Percentiles rank a stretch among this genome's conserved stretches.
These are phyloP conservation scores for Hylaeus anthracinus DNA, from an alignment of 1,140 invertebrate genomes.

Conservation along the genomic window DNA sequence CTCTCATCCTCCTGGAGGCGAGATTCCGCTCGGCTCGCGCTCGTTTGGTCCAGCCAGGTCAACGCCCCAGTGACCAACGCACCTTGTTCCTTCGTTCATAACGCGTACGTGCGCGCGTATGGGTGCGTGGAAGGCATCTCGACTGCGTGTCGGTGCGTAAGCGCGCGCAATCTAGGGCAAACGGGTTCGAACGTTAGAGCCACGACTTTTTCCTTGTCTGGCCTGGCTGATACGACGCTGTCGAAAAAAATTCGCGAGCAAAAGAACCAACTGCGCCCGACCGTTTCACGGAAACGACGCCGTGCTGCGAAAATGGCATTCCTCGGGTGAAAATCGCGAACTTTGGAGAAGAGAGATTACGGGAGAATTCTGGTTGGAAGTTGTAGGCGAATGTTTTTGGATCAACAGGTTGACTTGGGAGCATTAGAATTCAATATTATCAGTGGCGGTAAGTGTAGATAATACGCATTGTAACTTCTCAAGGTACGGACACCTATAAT, in stretches of 20 bases:
- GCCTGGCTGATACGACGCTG: conserved; percentile 33
- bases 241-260: conserved; percentile 43
- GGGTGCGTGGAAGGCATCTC: neutral
- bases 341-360: no score
- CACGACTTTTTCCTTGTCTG: conserved; percentile 58
- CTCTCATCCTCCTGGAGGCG: conserved; percentile 47
- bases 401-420: no score
- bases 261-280: neutral
- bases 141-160: neutral
- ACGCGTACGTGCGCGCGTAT: conserved; percentile 18
- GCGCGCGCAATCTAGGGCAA: conserved; percentile 59
- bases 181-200: conserved; percentile 53
- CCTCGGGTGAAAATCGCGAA: neutral
- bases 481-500: no score
- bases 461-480: no score
- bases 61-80: conserved; percentile 77
- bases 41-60: conserved; percentile 74
- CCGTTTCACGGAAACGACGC: conserved; percentile 18
- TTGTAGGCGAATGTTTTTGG: no score
- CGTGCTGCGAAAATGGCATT: neutral
- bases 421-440: no score
- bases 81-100: conserved; percentile 70
- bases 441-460: no score
- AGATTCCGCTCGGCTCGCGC: conserved; percentile 71
- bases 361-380: no score